Evolutionary conservation across 2,888 invertebrate species (phyloP).

Genomic region (Opisthograptis luteolata): DNA sequence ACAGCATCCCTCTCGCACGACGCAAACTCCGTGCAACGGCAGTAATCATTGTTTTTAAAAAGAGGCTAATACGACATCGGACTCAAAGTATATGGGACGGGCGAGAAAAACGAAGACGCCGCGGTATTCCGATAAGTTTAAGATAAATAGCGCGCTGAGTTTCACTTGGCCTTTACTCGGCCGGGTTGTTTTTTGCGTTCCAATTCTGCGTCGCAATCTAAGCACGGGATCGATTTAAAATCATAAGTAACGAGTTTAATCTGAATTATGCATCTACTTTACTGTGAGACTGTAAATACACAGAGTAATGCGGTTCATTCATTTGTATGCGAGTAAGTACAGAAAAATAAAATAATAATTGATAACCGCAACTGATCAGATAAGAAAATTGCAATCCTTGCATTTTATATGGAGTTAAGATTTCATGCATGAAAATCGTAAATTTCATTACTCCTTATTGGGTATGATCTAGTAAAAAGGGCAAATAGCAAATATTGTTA

Average conservation of each 20-base stretch:
- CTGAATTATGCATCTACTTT: conserved; percentile 42
- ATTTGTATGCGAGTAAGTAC: conserved; percentile 1
- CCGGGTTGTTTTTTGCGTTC: conserved; percentile 57
- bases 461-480: background rate
- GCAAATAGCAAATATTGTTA: background rate
- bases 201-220: conserved; percentile 61
- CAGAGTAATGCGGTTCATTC: background rate
- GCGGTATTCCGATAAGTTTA: conserved; percentile 77
- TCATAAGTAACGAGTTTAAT: conserved; percentile 56
- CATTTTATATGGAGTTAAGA: background rate
- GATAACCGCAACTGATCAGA: conserved; percentile 9
- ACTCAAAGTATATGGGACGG: conserved; percentile 70
- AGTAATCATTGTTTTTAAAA: conserved; percentile 77
- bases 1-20: conserved; percentile 73
- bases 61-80: conserved; percentile 69
- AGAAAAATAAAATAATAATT: background rate
- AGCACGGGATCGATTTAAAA: conserved; percentile 60
- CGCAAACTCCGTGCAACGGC: conserved; percentile 64
- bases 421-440: background rate
- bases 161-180: conserved; percentile 67
- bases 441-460: too few species aligned
- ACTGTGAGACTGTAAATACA: conserved; percentile 23
- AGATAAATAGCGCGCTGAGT: conserved; percentile 79
- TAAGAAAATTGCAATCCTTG: conserved; percentile 3
- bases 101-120: conserved; percentile 70